Percentiles rank a stretch among this genome's conserved stretches.
These are phyloP conservation scores for Chionoecetes opilio DNA, from an alignment of 1,140 invertebrate genomes.

Conservation along the genomic window DNA sequence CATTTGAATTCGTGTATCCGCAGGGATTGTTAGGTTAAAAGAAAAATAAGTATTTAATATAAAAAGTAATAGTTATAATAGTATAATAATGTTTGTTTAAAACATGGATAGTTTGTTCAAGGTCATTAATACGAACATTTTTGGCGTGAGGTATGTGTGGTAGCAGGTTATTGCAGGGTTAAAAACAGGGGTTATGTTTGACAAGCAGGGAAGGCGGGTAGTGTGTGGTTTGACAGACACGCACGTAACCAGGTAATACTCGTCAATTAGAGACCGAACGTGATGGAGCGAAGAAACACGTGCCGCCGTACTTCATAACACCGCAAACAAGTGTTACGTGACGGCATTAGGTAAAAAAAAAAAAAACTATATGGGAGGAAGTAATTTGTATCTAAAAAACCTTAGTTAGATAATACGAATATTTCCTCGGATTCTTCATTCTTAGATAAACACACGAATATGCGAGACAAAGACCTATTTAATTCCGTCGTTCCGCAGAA, in stretches of 20 bases:
- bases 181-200: neutral
- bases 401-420: neutral
- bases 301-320: neutral
- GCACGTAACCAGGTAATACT: neutral
- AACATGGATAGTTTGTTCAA: too few relatives aligned
- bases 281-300: conserved; percentile 1
- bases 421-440: neutral
- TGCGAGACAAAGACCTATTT: neutral
- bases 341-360: neutral
- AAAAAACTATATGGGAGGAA: neutral
- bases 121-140: too few relatives aligned
- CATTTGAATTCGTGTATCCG: too few relatives aligned
- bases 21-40: too few relatives aligned
- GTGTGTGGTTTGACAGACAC: neutral
- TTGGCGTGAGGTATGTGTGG: too few relatives aligned
- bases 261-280: neutral
- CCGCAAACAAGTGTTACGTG: neutral
- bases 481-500: neutral
- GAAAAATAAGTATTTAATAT: too few relatives aligned
- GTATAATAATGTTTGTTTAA: too few relatives aligned
- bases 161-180: too few relatives aligned
- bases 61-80: too few relatives aligned
- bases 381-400: neutral
- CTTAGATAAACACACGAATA: neutral
- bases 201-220: neutral